Evolutionary conservation across 2,888 invertebrate genomes (phyloP), one percentile per base, ranked within the genome.

Genomic region (Stenolophus ochropezus): DNA sequence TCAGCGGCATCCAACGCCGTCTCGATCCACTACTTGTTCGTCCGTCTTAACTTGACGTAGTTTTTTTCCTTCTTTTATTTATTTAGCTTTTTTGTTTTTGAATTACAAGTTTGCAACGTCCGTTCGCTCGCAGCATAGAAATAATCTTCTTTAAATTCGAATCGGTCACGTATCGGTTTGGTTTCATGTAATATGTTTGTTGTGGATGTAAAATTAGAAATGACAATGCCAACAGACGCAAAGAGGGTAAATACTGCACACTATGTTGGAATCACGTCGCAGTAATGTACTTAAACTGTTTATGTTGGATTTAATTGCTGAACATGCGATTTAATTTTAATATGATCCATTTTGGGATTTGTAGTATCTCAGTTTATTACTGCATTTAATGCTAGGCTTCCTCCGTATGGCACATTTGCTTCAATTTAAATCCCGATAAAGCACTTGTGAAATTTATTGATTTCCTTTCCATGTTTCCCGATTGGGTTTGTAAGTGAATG

Each of bases 121-220:
- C 73, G 27, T 49, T 18, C 49, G 73, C 61, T 42, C n/a, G 18
- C 16, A 77, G 78, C 49, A 78, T 78, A 49, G 78, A 69, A 78
- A 65, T 78, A 78, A 78, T 78, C 51, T 61, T 25, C 25, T 78
- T 78, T 69, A 51, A 78, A 78, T 65, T 61, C 78, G 78, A 49
- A 78, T 78, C 56, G 51, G 78, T 78, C 78, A 78, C 78, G 78
- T 69, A 25, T 78, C 51, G 14, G 69, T 69, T 78, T 20, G 51
- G 58, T 58, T 77, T 25, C 47, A 47, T 42, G 61, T 27, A 73
- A 73, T 73, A 73, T 73, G 49, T 73, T 73, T 73, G 73, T 49
- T 73, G 65, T 27, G 33, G 65, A 33, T 65, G 33, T 33, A 33
- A 69, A 69, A 69, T 69, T 69, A 69, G 33, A 69, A 69, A 33